Base-by-base conservation (phyloP, 2,797 vertebrate species). In the Sebastes nivosus region DNA sequence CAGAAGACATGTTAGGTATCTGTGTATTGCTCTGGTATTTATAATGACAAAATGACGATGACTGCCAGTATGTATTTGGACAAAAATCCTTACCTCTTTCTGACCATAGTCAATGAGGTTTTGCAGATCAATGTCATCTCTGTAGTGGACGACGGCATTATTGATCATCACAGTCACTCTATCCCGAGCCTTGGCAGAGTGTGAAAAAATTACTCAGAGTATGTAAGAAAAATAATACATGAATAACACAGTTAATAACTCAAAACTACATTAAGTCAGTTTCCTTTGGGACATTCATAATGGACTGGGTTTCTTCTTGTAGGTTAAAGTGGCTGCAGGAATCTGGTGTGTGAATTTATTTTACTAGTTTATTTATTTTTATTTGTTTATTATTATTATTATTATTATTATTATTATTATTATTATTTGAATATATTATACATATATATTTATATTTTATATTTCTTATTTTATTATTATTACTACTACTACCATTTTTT, bases 61-160 rank as follows among this genome's bases (percentile, higher is more conserved):
- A 24, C 42, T 0, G 42, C 16, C 2, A 68, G 27, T 29, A 3
- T 27, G 0, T n/a, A 11, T 22, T 24, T 58, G 16, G 32, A 57
- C 6, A 8, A 1, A 42, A 38, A 42, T 18, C 16, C 50, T 12
- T 67, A 98, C 98, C 97, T 99, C 95, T 93, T 94, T 96, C 94
- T 99, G 98, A 70, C 97, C 97, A 3, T 95, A 99, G 78, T 99
- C 98, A 3, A 99, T 99, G 60, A 99, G 96, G 92, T 99, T 99
- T 89, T 99, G 98, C 77, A 99, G 94, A 86, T 99, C 98, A 72
- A 97, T 60, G 87, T 99, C 98, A 1, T 99, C 96, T 78, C 97
- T 95, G 87, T 99, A 99, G 87, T 99, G 97, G 52, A 97, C 75
- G 1, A 99, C 97, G 82, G 97, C 95, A 0, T 95, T 95, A 54